Evolutionary conservation across 1,140 invertebrate species (phyloP), one percentile per base, ranked within the genome.

Genomic region (Bursaphelenchus mucronatus): DNA sequence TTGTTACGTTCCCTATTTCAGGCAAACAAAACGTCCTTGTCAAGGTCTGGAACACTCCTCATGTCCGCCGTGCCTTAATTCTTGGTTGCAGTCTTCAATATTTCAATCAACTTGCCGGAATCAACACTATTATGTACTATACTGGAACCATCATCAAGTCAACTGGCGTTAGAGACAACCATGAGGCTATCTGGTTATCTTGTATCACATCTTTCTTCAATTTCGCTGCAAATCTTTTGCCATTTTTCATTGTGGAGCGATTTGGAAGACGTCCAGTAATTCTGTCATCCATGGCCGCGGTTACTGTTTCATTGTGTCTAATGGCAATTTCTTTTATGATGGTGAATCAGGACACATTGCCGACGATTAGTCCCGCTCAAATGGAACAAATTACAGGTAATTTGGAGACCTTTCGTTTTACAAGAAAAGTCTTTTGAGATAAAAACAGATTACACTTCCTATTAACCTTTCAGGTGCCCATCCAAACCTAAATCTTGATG

Each of bases 91-190:
- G 83, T 49, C 79, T 87, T 13, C 86, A 87, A 68, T 79, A 83
- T 46, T 83, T 87, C 50, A 86, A 87, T 72, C 86, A 87, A 73
- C 67, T 50, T 88, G 5, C 84, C 13, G 87, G 87, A 50, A 87
- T 87, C 69, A 88, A 88, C 70, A 87, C 86, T 10, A 85, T 88
- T 46, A 87, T 88, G 87, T 88, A 50, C 19, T 19, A 87, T 76
- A 86, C 84, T 63, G 86, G 86, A 8, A 86, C 84, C 30, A 88
- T 88, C 58, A 87, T 88, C 61, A 81, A 85, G 53, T 87, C 87
- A 83, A 83, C 87, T 1, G 49, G 87, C 21, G 82, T 87, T 6
- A 75, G 81, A 41, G 83, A 84, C 64, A 79, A 84, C 21, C 81
- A 82, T 21, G 75, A 80, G 8, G 86, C 85, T 17, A 87, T 88